phyloP scores from a whole-genome alignment of 2,113 vertebrate species.

The Gavia stellata region DNA sequence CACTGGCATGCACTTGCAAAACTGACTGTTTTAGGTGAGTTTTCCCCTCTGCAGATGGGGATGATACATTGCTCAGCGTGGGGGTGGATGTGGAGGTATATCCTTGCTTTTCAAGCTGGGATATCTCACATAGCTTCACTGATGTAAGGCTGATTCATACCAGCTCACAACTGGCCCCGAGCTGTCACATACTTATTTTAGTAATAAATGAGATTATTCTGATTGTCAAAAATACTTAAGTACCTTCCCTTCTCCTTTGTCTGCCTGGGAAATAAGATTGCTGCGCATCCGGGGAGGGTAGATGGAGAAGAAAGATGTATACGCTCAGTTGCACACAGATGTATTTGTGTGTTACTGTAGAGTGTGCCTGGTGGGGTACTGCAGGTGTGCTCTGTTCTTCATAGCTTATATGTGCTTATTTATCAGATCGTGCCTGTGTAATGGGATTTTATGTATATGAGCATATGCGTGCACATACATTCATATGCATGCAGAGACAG shows the following conservation, averaged over 20 bases:
- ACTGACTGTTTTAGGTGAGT: neutral
- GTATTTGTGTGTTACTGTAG: neutral
- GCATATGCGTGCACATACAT: neutral
- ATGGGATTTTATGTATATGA: fast-evolving
- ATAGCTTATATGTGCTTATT: neutral
- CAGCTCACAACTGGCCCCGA: neutral
- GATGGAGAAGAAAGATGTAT: fast-evolving
- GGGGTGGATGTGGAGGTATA: neutral
- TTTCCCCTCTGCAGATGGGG: neutral
- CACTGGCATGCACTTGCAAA: neutral
- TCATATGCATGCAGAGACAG: neutral
- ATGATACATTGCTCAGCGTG: fast-evolving
- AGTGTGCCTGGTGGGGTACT: neutral
- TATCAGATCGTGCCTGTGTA: fast-evolving
- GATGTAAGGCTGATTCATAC: neutral
- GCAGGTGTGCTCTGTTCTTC: neutral
- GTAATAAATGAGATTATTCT: neutral
- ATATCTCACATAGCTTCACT: neutral
- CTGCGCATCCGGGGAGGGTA: neutral
- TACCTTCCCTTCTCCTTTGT: neutral
- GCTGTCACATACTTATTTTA: neutral
- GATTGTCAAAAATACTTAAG: neutral
- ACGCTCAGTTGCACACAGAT: neutral
- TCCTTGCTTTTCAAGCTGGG: neutral
- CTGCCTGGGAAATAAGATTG: neutral